Evolutionary conservation across 2,797 vertebrate genomes (phyloP).

Genomic region (Peromyscus attwateri): DNA sequence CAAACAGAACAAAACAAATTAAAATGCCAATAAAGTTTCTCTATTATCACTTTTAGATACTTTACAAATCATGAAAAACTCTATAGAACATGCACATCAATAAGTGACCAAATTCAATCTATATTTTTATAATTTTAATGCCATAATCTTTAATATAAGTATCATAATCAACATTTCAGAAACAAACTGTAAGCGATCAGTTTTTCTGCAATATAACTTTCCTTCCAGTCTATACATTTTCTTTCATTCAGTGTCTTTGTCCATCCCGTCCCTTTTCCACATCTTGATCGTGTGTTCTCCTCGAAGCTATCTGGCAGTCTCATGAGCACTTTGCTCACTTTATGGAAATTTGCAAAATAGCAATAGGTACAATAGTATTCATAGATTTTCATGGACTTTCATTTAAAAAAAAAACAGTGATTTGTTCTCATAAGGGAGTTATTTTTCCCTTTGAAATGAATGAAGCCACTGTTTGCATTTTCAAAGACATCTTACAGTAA

Average conservation of each 20-base stretch:
- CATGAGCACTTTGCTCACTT: background rate
- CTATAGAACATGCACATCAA: background rate
- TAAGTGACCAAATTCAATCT: background rate
- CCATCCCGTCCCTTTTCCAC: background rate
- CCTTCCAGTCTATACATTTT: background rate
- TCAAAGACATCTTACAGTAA: background rate
- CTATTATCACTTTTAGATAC: background rate
- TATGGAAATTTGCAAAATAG: background rate
- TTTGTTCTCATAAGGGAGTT: background rate
- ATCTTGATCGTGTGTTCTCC: background rate
- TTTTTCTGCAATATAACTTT: background rate
- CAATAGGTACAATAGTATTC: background rate
- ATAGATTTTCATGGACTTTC: background rate
- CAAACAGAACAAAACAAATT: background rate
- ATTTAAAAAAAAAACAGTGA: background rate
- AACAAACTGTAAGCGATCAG: background rate
- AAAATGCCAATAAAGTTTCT: background rate
- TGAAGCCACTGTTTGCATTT: background rate
- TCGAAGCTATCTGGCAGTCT: background rate
- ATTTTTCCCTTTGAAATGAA: background rate
- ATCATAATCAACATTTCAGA: slow-evolving; percentile 9
- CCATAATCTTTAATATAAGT: background rate
- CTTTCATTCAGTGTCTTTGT: background rate
- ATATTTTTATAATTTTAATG: background rate
- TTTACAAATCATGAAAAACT: background rate